A percentile compares a stretch with the other conserved stretches of the same genome.
Evolutionary conservation across 2,113 vertebrate species (phyloP).

Genomic region (Atlantisia rogersi): DNA sequence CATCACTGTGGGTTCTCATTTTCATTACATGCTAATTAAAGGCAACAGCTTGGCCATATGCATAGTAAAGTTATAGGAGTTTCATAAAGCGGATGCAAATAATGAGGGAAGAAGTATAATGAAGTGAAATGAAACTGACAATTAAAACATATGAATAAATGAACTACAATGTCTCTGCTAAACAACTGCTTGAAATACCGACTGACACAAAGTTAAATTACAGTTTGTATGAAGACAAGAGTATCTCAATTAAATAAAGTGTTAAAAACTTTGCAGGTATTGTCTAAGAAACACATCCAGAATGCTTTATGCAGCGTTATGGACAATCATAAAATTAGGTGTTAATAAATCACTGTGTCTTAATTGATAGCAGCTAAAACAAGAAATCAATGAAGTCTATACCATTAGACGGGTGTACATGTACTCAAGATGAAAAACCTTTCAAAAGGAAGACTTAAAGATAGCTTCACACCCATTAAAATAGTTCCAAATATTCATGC

Average conservation of each 20-base stretch:
- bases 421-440: not conserved
- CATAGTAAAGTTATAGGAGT: not conserved
- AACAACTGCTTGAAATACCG: not conserved
- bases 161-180: not conserved
- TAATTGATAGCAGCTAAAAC: not conserved
- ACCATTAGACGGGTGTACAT: not conserved
- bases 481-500: conserved; percentile 1
- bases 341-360: not conserved
- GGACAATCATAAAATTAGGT: not conserved
- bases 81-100: conserved; percentile 1
- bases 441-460: conserved; percentile 39
- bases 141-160: not conserved
- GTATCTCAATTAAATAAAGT: not conserved
- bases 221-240: not conserved
- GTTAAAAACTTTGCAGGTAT: not conserved
- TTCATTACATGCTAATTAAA: not conserved
- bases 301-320: not conserved
- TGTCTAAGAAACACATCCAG: not conserved
- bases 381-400: not conserved
- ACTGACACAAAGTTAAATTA: not conserved
- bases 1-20: not conserved
- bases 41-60: not conserved
- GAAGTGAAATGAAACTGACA: conserved; percentile 11
- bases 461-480: conserved; percentile 37
- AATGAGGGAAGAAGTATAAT: not conserved